These are phyloP conservation scores for Matsumyia berberina DNA, from an alignment of 2,888 invertebrate species.

Conservation along the genomic window DNA sequence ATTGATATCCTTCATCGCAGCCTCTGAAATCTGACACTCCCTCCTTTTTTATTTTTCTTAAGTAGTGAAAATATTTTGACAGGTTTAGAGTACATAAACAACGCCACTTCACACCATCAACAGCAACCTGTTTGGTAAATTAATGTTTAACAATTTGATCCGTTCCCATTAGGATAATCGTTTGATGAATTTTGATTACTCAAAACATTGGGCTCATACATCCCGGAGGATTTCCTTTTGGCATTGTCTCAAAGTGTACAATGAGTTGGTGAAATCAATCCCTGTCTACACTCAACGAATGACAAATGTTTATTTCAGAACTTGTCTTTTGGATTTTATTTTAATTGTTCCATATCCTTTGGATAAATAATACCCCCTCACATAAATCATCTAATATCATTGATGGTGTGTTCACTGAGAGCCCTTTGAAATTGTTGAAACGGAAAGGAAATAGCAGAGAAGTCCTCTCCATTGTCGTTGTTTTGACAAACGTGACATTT, in stretches of 20 bases:
- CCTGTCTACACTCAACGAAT: slow-evolving; percentile 56
- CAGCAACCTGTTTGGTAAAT: slow-evolving; percentile 37
- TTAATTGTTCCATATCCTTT: slow-evolving; percentile 72
- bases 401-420: slow-evolving; percentile 49
- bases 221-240: slow-evolving; percentile 56
- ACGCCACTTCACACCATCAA: slow-evolving; percentile 62
- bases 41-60: neutral
- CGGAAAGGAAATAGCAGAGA: slow-evolving; percentile 48
- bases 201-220: slow-evolving; percentile 12
- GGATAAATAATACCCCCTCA: slow-evolving; percentile 54
- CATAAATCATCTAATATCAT: slow-evolving; percentile 49
- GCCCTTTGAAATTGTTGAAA: slow-evolving; percentile 54
- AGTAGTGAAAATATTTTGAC: slow-evolving; percentile 52
- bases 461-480: slow-evolving; percentile 18
- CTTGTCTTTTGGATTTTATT: slow-evolving; percentile 45
- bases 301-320: slow-evolving; percentile 69
- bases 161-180: slow-evolving; percentile 31
- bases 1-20: slow-evolving; percentile 57
- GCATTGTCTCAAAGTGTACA: slow-evolving; percentile 49
- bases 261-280: slow-evolving; percentile 70
- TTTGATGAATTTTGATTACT: slow-evolving; percentile 35
- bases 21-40: slow-evolving; percentile 55
- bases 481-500: slow-evolving; percentile 70
- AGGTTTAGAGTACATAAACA: slow-evolving; percentile 36
- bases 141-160: slow-evolving; percentile 10